Evolutionary conservation across 2,888 invertebrate genomes (phyloP).

Genomic region (Lycocerus yunnanus): DNA sequence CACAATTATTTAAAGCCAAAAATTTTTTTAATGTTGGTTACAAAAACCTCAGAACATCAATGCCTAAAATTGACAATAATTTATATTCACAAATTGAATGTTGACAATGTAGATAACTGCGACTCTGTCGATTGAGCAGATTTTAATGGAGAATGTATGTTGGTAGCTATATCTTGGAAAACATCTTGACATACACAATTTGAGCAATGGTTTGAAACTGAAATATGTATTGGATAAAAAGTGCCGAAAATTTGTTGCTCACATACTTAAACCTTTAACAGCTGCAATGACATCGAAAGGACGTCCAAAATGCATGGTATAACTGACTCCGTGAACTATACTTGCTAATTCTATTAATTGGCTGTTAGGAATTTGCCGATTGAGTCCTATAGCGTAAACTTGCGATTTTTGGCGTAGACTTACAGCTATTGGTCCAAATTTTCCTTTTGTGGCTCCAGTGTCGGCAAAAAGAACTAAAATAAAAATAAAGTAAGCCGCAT

Average conservation of each 20-base stretch:
- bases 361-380: not conserved
- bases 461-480: not conserved
- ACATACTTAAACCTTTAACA: slow-evolving; percentile 3
- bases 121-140: not conserved
- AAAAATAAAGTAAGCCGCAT: not conserved
- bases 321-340: not conserved
- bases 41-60: too few relatives aligned
- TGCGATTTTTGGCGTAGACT: not conserved
- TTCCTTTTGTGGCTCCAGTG: not conserved
- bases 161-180: not conserved
- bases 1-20: too few relatives aligned
- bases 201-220: not conserved
- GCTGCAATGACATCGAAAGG: not conserved
- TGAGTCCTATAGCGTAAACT: not conserved
- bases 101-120: not conserved
- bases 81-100: too few relatives aligned
- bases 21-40: too few relatives aligned
- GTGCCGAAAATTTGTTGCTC: not conserved
- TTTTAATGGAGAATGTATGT: not conserved
- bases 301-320: not conserved
- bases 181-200: not conserved
- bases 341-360: slow-evolving; percentile 3
- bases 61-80: too few relatives aligned
- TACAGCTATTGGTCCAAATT: not conserved
- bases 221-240: not conserved